Evolutionary conservation across 2,797 vertebrate genomes (phyloP).

Genomic region (Leptoclinus maculatus): DNA sequence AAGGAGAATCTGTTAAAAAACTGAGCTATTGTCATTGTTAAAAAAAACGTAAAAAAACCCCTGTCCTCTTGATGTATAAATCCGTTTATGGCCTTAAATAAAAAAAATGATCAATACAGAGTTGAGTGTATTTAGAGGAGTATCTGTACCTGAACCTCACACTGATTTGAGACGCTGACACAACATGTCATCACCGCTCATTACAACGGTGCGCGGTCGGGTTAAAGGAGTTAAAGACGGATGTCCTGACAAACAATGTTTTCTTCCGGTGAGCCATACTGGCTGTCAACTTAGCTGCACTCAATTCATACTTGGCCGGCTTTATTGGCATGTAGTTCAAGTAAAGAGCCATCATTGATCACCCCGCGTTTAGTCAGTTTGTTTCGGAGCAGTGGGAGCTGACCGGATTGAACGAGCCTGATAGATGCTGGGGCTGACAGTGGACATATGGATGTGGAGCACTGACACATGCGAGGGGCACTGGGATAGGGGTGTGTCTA

Average conservation of each 20-base stretch:
- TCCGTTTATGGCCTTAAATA: conserved; percentile 28
- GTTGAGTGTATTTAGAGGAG: conserved; percentile 16
- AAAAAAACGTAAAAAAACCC: not conserved
- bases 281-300: conserved; percentile 72
- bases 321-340: conserved; percentile 75
- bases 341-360: conserved; percentile 74
- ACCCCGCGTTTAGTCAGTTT: conserved; percentile 57
- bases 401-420: conserved; percentile 61
- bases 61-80: conserved; percentile 5
- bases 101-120: conserved; percentile 37
- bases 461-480: conserved; percentile 48
- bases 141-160: conserved; percentile 26
- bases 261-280: conserved; percentile 57
- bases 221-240: conserved; percentile 67
- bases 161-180: conserved; percentile 53
- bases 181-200: conserved; percentile 69
- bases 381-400: conserved; percentile 49
- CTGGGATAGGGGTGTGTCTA: conserved; percentile 52
- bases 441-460: conserved; percentile 67
- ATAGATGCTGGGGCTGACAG: conserved; percentile 67
- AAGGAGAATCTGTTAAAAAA: not conserved
- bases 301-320: conserved; percentile 76
- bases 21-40: not conserved
- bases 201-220: too few relatives aligned
- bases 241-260: conserved; percentile 70